phyloP scores from a whole-genome alignment of 2,888 invertebrate species.

The Luperina testacea region DNA sequence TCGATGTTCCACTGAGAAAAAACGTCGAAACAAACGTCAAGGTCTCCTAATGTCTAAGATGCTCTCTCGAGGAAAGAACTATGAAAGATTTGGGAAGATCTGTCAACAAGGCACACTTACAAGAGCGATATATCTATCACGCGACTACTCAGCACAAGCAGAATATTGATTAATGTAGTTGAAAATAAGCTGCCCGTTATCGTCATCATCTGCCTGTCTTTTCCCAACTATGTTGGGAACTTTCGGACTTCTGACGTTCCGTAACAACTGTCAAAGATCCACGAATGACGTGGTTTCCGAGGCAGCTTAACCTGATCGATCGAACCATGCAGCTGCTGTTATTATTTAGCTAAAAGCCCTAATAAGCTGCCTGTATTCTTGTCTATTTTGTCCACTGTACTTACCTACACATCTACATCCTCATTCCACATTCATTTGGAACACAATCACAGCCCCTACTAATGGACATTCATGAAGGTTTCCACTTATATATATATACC shows the following conservation, averaged over 20 bases:
- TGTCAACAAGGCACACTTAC: background rate
- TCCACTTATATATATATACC: constrained; percentile 55
- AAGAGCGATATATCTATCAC: background rate
- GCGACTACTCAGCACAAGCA: background rate
- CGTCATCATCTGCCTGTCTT: background rate
- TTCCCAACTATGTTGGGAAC: background rate
- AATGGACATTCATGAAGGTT: constrained; percentile 66
- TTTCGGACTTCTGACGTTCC: background rate
- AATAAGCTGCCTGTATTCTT: background rate
- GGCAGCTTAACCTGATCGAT: background rate
- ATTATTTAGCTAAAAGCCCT: background rate
- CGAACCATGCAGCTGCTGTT: background rate
- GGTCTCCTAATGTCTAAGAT: background rate
- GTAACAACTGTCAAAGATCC: background rate
- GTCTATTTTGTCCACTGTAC: constrained; percentile 5
- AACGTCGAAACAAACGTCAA: background rate
- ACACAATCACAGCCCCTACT: constrained; percentile 69
- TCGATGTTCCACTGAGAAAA: background rate
- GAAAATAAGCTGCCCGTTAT: background rate
- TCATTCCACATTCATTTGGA: constrained; percentile 73
- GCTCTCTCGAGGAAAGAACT: background rate
- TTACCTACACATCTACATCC: constrained; percentile 35
- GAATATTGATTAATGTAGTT: constrained; percentile 8
- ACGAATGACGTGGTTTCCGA: background rate
- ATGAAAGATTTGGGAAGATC: background rate